Evolutionary conservation across 92 coral and sea anemone genomes (phyloP).

Genomic region (Phenganax marumi): DNA sequence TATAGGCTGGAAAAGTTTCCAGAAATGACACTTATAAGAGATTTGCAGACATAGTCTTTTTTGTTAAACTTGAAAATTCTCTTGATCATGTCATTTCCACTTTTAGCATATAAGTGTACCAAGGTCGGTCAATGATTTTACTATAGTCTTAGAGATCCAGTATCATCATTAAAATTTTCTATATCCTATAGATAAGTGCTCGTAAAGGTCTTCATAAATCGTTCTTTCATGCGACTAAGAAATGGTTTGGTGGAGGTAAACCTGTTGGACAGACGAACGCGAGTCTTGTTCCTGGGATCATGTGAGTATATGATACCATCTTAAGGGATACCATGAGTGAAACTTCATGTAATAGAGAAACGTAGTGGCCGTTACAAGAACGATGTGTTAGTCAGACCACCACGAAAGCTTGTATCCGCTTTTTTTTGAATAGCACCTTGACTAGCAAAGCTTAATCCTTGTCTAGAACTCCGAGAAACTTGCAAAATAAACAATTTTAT

Average conservation of each 20-base stretch:
- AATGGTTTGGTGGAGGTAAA: slow-evolving; percentile 97
- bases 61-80: too few species aligned
- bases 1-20: too few species aligned
- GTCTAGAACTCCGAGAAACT: too few species aligned
- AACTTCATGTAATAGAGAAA: too few species aligned
- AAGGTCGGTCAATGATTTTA: neutral
- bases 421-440: neutral
- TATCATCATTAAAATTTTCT: neutral
- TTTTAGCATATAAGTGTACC: too few species aligned
- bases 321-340: neutral
- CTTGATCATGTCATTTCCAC: too few species aligned
- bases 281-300: slow-evolving; percentile 92
- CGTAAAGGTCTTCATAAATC: slow-evolving; percentile 95
- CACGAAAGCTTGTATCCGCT: neutral
- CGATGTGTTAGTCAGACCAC: too few species aligned
- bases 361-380: too few species aligned
- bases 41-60: too few species aligned
- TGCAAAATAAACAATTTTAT: too few species aligned
- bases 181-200: slow-evolving; percentile 67
- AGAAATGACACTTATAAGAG: too few species aligned
- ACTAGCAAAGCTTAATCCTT: too few species aligned
- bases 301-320: slow-evolving; percentile 53
- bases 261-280: slow-evolving; percentile 84
- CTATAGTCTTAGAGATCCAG: neutral
- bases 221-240: slow-evolving; percentile 83